Evolutionary conservation across 2,113 vertebrate genomes (phyloP).

Genomic region (Pholis gunnellus): DNA sequence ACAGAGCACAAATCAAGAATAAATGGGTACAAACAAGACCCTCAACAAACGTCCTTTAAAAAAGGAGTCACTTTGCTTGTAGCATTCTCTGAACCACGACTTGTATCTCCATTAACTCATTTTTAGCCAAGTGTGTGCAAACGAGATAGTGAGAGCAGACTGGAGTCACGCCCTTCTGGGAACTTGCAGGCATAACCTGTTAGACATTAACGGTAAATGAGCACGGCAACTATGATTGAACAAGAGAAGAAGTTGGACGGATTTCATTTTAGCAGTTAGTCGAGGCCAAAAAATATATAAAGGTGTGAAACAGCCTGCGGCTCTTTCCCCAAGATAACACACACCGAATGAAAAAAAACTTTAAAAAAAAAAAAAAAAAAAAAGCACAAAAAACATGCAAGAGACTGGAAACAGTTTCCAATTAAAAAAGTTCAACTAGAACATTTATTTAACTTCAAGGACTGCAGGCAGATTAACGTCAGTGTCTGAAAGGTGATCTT

Average conservation of each 20-base stretch:
- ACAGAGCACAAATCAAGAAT: background rate
- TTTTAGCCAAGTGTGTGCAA: conserved; percentile 13
- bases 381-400: background rate
- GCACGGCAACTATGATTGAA: background rate
- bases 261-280: background rate
- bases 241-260: background rate
- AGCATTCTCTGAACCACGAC: background rate
- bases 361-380: background rate
- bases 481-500: background rate
- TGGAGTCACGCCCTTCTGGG: conserved; percentile 60
- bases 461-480: background rate
- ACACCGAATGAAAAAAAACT: too few species aligned
- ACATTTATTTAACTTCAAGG: background rate
- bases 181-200: background rate
- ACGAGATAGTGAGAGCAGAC: conserved; percentile 55
- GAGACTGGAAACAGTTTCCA: background rate
- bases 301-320: background rate
- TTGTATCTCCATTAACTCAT: background rate
- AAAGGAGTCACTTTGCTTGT: background rate
- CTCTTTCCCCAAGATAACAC: background rate
- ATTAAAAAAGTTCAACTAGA: background rate
- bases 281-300: conserved; percentile 2
- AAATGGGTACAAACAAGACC: background rate
- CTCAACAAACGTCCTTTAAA: background rate
- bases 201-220: background rate